Percentiles rank a stretch among this genome's conserved stretches.
Conservation (phyloP, 23 tunicate genomes). For the Ascidia mentula region DNA sequence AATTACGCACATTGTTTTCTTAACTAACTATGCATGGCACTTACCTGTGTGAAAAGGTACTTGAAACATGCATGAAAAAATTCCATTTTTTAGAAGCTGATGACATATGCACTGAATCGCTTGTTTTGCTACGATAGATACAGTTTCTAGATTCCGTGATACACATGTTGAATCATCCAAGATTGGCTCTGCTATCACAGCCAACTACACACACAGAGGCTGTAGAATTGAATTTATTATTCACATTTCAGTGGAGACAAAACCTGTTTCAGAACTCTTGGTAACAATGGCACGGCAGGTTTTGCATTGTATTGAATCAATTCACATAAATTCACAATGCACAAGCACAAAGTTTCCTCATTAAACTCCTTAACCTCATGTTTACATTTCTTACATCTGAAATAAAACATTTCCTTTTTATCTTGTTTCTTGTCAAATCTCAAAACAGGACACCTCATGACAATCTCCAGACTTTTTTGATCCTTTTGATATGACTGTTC, state of each 20-base stretch:
- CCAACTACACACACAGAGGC: conserved; percentile 43
- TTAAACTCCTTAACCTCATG: conserved; percentile 17
- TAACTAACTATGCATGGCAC: neutral
- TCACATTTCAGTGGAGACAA: too few species aligned
- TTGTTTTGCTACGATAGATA: conserved; percentile 58
- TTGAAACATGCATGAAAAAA: conserved; percentile 50
- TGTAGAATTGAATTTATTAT: too few species aligned
- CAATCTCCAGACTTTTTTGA: too few species aligned
- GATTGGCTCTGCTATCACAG: conserved; percentile 37
- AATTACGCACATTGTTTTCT: neutral
- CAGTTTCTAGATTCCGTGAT: neutral
- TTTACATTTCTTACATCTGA: conserved; percentile 56
- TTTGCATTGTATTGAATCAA: conserved; percentile 51
- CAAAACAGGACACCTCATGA: too few species aligned
- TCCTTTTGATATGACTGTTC: too few species aligned
- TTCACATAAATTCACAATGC: conserved; percentile 67
- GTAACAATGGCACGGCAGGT: conserved; percentile 55
- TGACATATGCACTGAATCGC: conserved; percentile 60
- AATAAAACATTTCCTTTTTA: neutral
- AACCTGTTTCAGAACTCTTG: conserved; percentile 46
- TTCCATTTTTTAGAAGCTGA: conserved; percentile 49
- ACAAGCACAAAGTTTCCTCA: conserved; percentile 37
- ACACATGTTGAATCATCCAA: conserved; percentile 3
- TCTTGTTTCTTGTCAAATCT: neutral
- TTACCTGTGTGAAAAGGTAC: conserved; percentile 32